These are phyloP conservation scores for Mus spicilegus DNA, from an alignment of 2,113 vertebrate genomes.

Conservation along the genomic window DNA sequence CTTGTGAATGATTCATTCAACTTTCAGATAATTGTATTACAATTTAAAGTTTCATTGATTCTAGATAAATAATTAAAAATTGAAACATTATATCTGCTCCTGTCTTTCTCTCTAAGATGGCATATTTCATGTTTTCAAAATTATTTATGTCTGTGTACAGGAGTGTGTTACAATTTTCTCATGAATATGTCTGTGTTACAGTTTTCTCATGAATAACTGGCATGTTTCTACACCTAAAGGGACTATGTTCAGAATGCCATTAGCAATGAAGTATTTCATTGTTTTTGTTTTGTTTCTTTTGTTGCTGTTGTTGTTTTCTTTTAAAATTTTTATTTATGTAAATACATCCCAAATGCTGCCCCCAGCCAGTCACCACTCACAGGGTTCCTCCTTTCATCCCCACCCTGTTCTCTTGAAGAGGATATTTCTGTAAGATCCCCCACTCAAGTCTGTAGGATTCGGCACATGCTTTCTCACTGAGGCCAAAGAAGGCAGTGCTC, in stretches of 20 bases:
- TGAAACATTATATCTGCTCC: not conserved
- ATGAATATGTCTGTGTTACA: not conserved
- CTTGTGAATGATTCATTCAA: conserved; percentile 24
- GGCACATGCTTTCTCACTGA: no score
- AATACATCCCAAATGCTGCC: no score
- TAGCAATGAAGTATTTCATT: not conserved
- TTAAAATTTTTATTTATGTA: no score
- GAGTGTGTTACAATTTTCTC: not conserved
- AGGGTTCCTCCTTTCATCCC: no score
- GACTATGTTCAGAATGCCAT: not conserved
- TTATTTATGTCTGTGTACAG: not conserved
- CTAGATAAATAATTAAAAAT: not conserved
- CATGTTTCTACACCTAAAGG: not conserved
- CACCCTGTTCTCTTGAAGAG: no score
- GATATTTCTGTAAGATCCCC: no score
- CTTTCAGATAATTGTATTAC: not conserved
- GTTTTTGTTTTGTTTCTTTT: not conserved
- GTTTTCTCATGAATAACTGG: not conserved
- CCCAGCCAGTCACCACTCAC: no score
- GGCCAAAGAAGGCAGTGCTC: no score
- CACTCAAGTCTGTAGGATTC: no score
- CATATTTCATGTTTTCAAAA: not conserved
- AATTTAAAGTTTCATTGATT: not conserved
- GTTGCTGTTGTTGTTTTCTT: not conserved
- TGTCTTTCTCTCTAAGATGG: not conserved